These are phyloP conservation scores for Thyatira batis DNA, from an alignment of 2,888 invertebrate genomes.

Conservation along the genomic window DNA sequence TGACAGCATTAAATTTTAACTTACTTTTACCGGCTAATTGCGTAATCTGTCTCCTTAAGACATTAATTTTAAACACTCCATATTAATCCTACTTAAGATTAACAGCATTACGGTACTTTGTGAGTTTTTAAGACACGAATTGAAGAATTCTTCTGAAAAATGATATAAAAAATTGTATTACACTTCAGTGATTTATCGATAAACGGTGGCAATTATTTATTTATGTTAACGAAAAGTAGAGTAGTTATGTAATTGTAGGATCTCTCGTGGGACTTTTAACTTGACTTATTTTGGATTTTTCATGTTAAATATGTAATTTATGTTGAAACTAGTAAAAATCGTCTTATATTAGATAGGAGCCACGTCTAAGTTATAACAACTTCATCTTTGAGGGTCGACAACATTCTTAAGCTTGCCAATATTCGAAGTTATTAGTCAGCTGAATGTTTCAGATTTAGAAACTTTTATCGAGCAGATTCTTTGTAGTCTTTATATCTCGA, in stretches of 20 bases:
- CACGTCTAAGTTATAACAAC: too few species aligned
- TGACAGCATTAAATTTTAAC: background rate
- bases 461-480: too few species aligned
- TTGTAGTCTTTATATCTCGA: too few species aligned
- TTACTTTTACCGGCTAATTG: slow-evolving; percentile 10
- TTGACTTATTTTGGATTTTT: too few species aligned
- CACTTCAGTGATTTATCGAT: background rate
- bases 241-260: background rate
- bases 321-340: too few species aligned
- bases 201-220: background rate
- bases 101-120: background rate
- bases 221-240: background rate
- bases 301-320: too few species aligned
- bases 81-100: slow-evolving; percentile 8
- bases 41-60: slow-evolving; percentile 8
- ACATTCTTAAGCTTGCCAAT: too few species aligned
- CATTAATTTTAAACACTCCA: slow-evolving; percentile 5
- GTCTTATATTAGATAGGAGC: too few species aligned
- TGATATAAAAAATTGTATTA: background rate
- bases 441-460: too few species aligned
- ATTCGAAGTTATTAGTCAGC: too few species aligned
- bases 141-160: background rate
- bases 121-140: background rate
- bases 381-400: too few species aligned
- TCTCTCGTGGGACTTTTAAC: background rate